These are phyloP conservation scores for Cosmia pyralina DNA, from an alignment of 2,888 invertebrate genomes.

Conservation along the genomic window DNA sequence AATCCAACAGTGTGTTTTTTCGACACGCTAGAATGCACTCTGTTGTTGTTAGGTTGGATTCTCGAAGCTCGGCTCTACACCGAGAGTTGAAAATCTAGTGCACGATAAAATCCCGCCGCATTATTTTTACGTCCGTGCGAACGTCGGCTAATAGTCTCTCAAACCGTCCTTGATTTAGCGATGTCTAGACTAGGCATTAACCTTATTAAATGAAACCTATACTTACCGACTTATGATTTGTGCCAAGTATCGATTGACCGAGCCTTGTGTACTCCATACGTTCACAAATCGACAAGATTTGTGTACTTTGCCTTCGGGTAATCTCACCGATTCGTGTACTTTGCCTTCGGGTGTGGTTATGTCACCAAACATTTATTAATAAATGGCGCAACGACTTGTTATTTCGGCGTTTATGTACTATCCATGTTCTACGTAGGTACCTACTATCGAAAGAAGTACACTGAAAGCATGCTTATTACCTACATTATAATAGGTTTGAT, in stretches of 20 bases:
- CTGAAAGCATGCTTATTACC: not conserved
- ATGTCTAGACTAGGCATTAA: conserved; percentile 52
- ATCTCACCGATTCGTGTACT: conserved; percentile 21
- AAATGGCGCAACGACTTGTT: conserved; percentile 28
- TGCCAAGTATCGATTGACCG: conserved; percentile 37
- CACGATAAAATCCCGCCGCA: too few species aligned
- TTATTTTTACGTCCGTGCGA: too few species aligned
- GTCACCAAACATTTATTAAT: conserved; percentile 44
- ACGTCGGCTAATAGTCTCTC: conserved; percentile 10
- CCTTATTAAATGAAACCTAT: conserved; percentile 32
- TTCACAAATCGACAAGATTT: conserved; percentile 39
- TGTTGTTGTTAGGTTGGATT: too few species aligned
- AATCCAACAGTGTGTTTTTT: too few species aligned
- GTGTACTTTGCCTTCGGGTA: conserved; percentile 29
- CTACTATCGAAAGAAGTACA: not conserved
- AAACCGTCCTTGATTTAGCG: conserved; percentile 24
- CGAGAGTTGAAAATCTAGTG: too few species aligned
- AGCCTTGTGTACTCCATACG: conserved; percentile 9
- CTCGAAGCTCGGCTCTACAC: too few species aligned
- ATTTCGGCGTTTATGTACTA: not conserved
- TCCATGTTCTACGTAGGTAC: too few species aligned
- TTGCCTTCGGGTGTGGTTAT: conserved; percentile 29
- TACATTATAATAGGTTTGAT: not conserved
- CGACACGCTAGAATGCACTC: too few species aligned
- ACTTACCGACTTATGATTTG: conserved; percentile 11